Evolutionary conservation across 1,140 invertebrate species (phyloP), one percentile per base, ranked within the genome.

Genomic region (Eubasilissa regina): DNA sequence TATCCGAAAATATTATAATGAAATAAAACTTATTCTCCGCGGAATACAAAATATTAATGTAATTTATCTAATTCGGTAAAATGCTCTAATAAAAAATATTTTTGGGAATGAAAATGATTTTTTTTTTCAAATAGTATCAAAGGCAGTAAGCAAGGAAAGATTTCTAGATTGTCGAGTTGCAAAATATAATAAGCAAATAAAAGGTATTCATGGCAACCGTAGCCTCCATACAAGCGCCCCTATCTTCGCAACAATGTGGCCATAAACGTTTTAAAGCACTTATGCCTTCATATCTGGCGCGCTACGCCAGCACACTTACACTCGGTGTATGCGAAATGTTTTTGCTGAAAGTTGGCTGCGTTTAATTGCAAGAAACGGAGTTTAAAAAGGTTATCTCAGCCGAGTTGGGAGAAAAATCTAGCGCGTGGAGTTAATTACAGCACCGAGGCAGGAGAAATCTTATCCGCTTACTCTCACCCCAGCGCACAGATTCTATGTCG

Each of bases 221-320:
- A 35, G 6, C 77, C 77, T 35, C 55, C 55, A 12, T 45, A 55
- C 53, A 53, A 64, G 17, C 12, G 12, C 60, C 35, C 44, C 68
- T 81, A 81, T 81, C 80, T 81, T 74, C 62, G 47, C 75, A 81
- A 78, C 80, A 78, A 78, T 78, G 76, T 78, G 80, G 77, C 74
- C 80, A 56, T 81, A 81, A 81, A 78, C 80, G 80, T 78, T 81
- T 81, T 81, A 78, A 74, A 78, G 76, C 80, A 74, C 75, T 81
- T 81, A 74, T 64, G 62, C 70, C 53, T 74, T 74, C 78, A 75
- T 75, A 75, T 74, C 73, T 80, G 55, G 70, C 56, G 56, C 73
- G 53, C 48, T 70, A 35, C 43, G 35, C 15, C 44, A 44, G 77
- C 77, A 72, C 72, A 70, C 51, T 78, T n/a, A n/a, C n/a, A 43